These are phyloP conservation scores for Lutjanus campechanus DNA, from an alignment of 2,797 vertebrate genomes.

Conservation along the genomic window DNA sequence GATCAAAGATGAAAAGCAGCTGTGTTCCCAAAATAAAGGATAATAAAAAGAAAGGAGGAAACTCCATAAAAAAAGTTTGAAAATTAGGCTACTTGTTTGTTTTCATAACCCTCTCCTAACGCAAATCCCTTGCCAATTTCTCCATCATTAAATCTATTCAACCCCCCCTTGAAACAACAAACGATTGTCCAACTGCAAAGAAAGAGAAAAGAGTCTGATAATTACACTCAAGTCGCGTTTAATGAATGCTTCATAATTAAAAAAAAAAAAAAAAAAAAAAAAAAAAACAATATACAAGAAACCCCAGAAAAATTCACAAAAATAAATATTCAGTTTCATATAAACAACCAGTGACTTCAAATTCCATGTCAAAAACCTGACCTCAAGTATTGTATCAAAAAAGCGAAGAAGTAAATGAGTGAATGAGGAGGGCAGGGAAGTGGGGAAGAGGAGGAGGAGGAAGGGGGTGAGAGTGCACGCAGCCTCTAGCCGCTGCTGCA, in stretches of 20 bases:
- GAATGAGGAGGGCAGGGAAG: conserved; percentile 42
- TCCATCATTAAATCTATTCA: conserved; percentile 16
- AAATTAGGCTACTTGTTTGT: conserved; percentile 1
- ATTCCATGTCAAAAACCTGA: conserved; percentile 84
- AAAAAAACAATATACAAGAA: conserved; percentile 77
- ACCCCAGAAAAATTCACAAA: conserved; percentile 83
- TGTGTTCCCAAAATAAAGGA: conserved; percentile 18
- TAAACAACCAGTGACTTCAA: conserved; percentile 90
- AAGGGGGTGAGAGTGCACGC: background rate
- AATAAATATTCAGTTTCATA: conserved; percentile 89
- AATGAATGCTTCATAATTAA: conserved; percentile 84
- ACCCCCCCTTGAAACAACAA: background rate
- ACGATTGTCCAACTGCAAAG: conserved; percentile 42
- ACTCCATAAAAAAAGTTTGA: conserved; percentile 2
- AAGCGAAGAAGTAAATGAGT: conserved; percentile 63
- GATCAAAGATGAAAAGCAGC: conserved; percentile 34
- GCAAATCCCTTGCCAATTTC: background rate
- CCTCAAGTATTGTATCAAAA: conserved; percentile 87
- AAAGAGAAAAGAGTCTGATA: conserved; percentile 57
- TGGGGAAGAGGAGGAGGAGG: background rate
- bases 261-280: conserved; percentile 74
- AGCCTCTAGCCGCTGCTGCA: conserved; percentile 53
- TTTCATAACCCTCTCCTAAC: conserved; percentile 8
- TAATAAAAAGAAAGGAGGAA: background rate
- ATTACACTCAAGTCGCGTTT: conserved; percentile 85